Evolutionary conservation across 2,113 vertebrate genomes (phyloP).

Genomic region (Rafetus swinhoei): DNA sequence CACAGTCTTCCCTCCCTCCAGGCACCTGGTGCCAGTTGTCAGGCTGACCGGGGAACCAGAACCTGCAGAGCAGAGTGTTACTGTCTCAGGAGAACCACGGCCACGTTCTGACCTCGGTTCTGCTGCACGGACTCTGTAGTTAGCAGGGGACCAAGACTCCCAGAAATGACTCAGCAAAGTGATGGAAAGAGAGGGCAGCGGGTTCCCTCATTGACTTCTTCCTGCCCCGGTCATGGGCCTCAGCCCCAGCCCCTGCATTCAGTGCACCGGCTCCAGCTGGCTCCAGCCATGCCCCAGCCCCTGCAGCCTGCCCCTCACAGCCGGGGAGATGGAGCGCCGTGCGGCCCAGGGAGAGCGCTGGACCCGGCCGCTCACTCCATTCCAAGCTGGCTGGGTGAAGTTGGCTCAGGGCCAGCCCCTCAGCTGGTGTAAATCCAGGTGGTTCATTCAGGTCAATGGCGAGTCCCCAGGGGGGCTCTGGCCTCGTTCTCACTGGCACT

Average conservation of each 20-base stretch:
- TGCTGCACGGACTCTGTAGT: no score
- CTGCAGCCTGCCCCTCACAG: not conserved
- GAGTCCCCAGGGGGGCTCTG: not conserved
- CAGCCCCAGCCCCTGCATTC: no score
- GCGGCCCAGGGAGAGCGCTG: no score
- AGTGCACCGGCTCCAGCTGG: not conserved
- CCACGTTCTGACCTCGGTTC: not conserved
- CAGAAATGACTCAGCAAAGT: no score
- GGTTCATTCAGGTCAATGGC: no score
- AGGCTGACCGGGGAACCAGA: not conserved
- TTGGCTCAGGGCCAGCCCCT: no score
- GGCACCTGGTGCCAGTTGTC: not conserved
- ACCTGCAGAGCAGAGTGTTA: accelerated
- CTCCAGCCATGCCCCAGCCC: not conserved
- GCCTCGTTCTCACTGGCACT: no score
- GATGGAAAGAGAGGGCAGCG: not conserved
- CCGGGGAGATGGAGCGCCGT: no score
- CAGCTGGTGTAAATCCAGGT: no score
- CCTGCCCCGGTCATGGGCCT: no score
- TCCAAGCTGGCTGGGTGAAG: no score
- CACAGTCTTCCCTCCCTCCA: not conserved
- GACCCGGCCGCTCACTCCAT: no score
- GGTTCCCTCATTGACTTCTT: not conserved
- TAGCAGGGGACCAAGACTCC: not conserved
- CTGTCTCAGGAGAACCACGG: not conserved